Conservation (phyloP, 1,140 invertebrate species). For the Cylas formicarius region DNA sequence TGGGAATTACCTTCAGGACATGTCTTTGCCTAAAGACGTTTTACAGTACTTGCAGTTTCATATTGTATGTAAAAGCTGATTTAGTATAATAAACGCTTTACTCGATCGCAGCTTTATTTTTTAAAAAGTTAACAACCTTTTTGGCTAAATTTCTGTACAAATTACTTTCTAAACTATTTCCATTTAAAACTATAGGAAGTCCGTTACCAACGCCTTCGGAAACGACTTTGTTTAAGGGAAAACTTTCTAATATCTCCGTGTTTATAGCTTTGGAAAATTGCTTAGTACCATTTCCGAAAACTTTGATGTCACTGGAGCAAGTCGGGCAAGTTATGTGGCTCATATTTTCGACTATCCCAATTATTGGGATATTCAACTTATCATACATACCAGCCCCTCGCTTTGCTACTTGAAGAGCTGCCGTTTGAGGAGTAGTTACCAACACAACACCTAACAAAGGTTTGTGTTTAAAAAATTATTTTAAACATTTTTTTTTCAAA, state of each 20-base stretch:
- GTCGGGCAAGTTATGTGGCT: slow-evolving; percentile 61
- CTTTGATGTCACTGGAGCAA: slow-evolving; percentile 54
- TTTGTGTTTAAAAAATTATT: neutral
- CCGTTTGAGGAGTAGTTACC: slow-evolving; percentile 79
- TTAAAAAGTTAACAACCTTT: slow-evolving; percentile 47
- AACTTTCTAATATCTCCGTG: slow-evolving; percentile 56
- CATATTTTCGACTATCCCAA: slow-evolving; percentile 86
- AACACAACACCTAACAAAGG: slow-evolving; percentile 59
- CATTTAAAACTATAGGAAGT: slow-evolving; percentile 65
- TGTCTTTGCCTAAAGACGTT: slow-evolving; percentile 46
- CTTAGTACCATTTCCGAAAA: slow-evolving; percentile 54
- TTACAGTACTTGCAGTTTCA: slow-evolving; percentile 21
- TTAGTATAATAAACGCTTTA: too few relatives aligned
- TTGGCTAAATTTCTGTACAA: slow-evolving; percentile 51
- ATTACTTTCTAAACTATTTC: slow-evolving; percentile 51
- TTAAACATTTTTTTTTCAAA: slow-evolving; percentile 7
- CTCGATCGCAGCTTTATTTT: slow-evolving; percentile 39
- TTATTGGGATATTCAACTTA: slow-evolving; percentile 69
- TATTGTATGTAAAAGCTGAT: slow-evolving; percentile 24
- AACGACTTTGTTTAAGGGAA: slow-evolving; percentile 68
- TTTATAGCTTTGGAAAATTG: slow-evolving; percentile 49
- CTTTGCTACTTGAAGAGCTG: slow-evolving; percentile 72
- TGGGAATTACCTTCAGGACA: slow-evolving; percentile 58
- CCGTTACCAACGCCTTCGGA: slow-evolving; percentile 66
- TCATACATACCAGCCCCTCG: slow-evolving; percentile 74